Conservation (phyloP, 2,888 invertebrate species). For the Acanthopleura granulata region DNA sequence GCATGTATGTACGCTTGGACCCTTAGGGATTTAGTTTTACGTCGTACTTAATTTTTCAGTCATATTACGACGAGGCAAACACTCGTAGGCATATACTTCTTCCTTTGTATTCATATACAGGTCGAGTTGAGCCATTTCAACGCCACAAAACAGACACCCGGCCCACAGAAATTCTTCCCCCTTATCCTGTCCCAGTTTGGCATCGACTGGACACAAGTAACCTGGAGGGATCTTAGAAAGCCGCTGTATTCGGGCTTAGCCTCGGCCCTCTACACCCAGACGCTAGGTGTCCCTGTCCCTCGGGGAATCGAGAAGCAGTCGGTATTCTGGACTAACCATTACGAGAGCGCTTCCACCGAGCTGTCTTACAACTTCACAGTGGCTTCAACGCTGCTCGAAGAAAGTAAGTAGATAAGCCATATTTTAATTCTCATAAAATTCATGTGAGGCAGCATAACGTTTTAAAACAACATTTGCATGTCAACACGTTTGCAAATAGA, state of each 20-base stretch:
- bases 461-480: no score
- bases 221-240: slow-evolving; percentile 48
- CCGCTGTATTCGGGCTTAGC: slow-evolving; percentile 56
- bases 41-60: no score
- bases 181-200: slow-evolving; percentile 31
- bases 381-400: neutral
- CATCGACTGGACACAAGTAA: slow-evolving; percentile 48
- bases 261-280: slow-evolving; percentile 33
- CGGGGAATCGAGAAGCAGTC: neutral
- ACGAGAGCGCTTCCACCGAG: neutral
- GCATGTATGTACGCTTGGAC: no score
- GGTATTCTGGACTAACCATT: neutral
- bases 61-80: no score
- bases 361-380: neutral
- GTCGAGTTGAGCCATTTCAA: neutral
- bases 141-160: neutral
- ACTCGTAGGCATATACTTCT: no score
- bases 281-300: neutral
- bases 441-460: no score
- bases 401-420: neutral
- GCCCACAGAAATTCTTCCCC: neutral
- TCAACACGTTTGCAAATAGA: no score
- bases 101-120: neutral
- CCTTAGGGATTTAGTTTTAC: no score
- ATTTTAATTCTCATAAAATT: neutral